phyloP scores from a whole-genome alignment of 1,140 invertebrate species.

The Lepidurus couesii region DNA sequence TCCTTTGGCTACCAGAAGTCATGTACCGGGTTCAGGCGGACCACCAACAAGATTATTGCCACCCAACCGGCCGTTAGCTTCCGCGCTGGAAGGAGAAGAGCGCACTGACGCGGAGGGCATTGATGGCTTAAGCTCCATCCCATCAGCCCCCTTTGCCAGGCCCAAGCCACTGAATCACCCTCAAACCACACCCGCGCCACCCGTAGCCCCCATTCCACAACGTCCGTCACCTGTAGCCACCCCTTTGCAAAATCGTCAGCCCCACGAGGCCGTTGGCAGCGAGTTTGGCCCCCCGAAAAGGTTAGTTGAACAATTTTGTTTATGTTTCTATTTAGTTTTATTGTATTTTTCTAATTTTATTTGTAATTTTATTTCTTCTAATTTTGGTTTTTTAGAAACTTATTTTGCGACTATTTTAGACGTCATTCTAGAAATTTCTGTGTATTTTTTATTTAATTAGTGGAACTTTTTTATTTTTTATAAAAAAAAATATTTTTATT shows the following conservation, averaged over 20 bases:
- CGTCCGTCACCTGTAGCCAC: constrained; percentile 13
- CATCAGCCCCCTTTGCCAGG: not conserved
- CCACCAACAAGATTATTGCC: not conserved
- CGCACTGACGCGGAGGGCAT: not conserved
- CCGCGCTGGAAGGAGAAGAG: not conserved
- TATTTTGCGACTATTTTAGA: not conserved
- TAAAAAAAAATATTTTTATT: too few relatives aligned
- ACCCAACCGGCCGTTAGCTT: not conserved
- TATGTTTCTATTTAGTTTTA: not conserved
- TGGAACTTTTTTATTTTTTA: too few relatives aligned
- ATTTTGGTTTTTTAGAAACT: not conserved
- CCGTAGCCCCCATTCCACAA: not conserved
- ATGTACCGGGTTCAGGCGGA: not conserved
- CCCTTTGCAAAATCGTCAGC: not conserved
- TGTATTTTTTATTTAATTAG: not conserved
- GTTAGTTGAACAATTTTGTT: not conserved
- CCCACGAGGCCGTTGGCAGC: constrained; percentile 32
- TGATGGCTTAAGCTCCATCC: not conserved
- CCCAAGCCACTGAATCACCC: constrained; percentile 6
- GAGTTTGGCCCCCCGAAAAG: constrained; percentile 30
- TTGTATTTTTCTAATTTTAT: not conserved
- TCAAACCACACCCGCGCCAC: not conserved
- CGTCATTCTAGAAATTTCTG: not conserved
- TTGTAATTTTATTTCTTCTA: not conserved
- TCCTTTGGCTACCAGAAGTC: not conserved